Evolutionary conservation across 2,797 vertebrate species (phyloP).

Genomic region (Microctenopoma steveboyesi): DNA sequence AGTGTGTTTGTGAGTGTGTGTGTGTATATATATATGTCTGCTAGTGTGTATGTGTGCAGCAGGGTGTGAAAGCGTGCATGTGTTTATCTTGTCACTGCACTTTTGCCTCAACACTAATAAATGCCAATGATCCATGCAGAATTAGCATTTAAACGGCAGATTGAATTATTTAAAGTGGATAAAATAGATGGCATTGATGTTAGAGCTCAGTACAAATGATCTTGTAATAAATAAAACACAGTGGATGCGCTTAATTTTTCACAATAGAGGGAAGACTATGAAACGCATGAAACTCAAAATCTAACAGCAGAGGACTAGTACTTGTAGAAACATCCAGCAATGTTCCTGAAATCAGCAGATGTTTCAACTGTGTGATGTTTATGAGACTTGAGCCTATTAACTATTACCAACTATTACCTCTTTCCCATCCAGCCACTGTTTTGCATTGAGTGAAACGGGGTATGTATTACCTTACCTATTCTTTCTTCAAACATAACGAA

Average conservation of each 20-base stretch:
- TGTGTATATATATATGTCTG: neutral
- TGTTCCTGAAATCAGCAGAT: no score
- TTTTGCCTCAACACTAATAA: constrained; percentile 16
- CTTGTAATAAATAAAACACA: constrained; percentile 1
- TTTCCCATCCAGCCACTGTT: no score
- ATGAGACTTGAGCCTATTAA: no score
- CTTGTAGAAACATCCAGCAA: no score
- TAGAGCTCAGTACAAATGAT: neutral
- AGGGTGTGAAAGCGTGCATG: neutral
- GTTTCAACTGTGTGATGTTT: no score
- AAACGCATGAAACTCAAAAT: neutral
- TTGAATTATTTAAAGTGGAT: constrained; percentile 25
- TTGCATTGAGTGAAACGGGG: no score
- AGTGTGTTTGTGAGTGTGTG: constrained; percentile 2
- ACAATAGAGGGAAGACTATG: no score
- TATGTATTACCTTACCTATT: neutral
- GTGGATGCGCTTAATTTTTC: neutral
- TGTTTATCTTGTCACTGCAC: constrained; percentile 3
- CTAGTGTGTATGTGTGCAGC: neutral
- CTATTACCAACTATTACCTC: no score
- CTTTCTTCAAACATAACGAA: neutral
- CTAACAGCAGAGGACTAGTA: neutral
- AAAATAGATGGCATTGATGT: neutral
- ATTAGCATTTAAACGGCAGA: constrained; percentile 21
- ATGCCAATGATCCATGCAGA: constrained; percentile 17